Base-by-base conservation (phyloP, 2,797 vertebrate species). In the Erethizon dorsatum region DNA sequence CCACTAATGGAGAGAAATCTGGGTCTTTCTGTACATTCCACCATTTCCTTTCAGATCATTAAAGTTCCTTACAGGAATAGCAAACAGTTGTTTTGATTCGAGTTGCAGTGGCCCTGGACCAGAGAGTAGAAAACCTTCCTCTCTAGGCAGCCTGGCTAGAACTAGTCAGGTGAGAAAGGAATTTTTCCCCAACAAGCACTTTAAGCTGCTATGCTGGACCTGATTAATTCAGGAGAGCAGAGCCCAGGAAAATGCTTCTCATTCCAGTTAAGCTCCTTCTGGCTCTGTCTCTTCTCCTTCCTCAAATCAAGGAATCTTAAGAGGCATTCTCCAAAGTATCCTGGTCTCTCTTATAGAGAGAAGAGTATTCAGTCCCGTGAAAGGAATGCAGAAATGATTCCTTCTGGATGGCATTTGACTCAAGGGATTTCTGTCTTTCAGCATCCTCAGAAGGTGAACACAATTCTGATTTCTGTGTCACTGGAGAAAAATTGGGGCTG, bases 221-320 rank as follows among this genome's bases (percentile, higher is more conserved):
- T 95, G 93, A 97, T 97, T 96, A 92, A 97, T 95, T 92, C 96
- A 96, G 87, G 83, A 95, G 89, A 92, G 82, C 93, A 86, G 91
- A 79, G 52, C 93, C 88, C 77, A 96, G 95, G 93, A 97, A 98
- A 96, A 97, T 91, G 67, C 78, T 96, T 97, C 95, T 97, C 95
- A 96, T 95, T 97, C 96, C 94, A 95, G 65, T 90, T 96, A 96
- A 97, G 94, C 89, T 96, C 96, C 90, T 96, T 93, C 93, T 95
- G 94, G 92, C 91, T 94, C 93, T 96, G 88, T 9, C 79, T 95
- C 77, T 95, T 94, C 91, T 91, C 83, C 67, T 94, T 94, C 82
- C 61, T 97, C 82, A 73, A 80, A 80, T 94, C 90, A 71, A 94
- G 82, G 52, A 90, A 78, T 71, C 96, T 83, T 83, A 93, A 95